Evolutionary conservation across 92 coral and sea anemone species (phyloP).

Genomic region (Epizoanthus ramosus): DNA sequence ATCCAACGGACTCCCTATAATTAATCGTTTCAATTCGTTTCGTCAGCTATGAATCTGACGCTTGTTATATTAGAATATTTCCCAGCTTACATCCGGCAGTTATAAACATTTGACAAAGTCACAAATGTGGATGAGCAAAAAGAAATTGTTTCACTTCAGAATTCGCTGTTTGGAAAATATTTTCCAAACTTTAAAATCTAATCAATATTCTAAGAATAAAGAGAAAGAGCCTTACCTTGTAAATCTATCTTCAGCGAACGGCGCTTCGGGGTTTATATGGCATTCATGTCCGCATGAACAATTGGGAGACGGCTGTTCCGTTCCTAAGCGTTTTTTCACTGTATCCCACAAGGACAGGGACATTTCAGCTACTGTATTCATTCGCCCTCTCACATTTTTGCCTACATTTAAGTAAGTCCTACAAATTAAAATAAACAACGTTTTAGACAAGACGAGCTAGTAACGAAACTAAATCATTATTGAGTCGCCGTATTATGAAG

Average conservation of each 20-base stretch:
- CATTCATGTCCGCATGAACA: slow-evolving; percentile 60
- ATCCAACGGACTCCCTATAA: slow-evolving; percentile 1
- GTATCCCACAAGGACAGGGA: slow-evolving; percentile 89
- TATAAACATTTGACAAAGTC: slow-evolving; percentile 1
- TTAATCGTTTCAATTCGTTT: slow-evolving; percentile 3
- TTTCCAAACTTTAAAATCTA: not conserved
- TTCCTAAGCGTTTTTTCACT: slow-evolving; percentile 77
- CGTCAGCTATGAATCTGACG: not conserved
- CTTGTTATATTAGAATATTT: not conserved
- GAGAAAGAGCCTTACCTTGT: slow-evolving; percentile 62
- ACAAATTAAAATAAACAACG: slow-evolving; percentile 20
- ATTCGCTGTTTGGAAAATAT: not conserved
- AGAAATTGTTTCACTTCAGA: not conserved
- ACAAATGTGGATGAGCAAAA: not conserved
- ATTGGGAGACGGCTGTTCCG: slow-evolving; percentile 56
- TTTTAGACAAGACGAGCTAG: not conserved
- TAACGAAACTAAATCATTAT: not conserved
- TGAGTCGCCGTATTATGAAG: not conserved
- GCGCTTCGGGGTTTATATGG: slow-evolving; percentile 75
- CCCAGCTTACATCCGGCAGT: not conserved
- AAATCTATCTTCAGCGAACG: slow-evolving; percentile 88
- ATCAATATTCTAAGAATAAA: slow-evolving; percentile 2
- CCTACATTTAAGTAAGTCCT: slow-evolving; percentile 59
- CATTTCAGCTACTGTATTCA: slow-evolving; percentile 41
- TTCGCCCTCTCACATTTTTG: slow-evolving; percentile 57